Percentiles rank a stretch among this genome's conserved stretches.
phyloP scores from a whole-genome alignment of 1,140 invertebrate species.

The Druon quercuslanigerum region DNA sequence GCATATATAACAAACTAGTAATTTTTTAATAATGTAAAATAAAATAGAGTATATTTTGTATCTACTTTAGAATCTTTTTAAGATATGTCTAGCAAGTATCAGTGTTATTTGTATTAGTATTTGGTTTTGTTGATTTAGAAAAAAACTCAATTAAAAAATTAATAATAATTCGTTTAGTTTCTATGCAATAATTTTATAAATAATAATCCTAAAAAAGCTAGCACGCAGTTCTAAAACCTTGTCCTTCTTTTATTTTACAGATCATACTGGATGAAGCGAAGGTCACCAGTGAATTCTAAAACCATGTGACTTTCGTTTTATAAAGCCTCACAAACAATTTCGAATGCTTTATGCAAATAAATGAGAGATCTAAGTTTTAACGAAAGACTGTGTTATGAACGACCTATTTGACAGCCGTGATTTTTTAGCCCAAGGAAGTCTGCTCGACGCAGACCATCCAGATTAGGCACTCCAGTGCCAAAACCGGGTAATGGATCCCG shows the following conservation, averaged over 20 bases:
- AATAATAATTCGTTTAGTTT: too few relatives aligned
- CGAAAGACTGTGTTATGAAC: conserved; percentile 57
- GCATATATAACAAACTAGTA: too few relatives aligned
- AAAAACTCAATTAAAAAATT: too few relatives aligned
- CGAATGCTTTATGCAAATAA: not conserved
- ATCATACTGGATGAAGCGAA: conserved; percentile 39
- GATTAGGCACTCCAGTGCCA: conserved; percentile 65
- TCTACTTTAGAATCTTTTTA: too few relatives aligned
- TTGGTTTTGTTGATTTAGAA: too few relatives aligned
- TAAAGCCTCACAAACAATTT: not conserved
- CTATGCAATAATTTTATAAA: too few relatives aligned
- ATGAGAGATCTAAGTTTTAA: conserved; percentile 37
- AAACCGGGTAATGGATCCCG: conserved; percentile 81
- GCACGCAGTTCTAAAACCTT: not conserved
- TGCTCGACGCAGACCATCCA: conserved; percentile 53
- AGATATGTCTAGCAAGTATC: too few relatives aligned
- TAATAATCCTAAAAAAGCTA: too few relatives aligned
- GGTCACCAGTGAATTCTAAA: not conserved
- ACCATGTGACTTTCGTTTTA: not conserved
- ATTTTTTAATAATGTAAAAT: too few relatives aligned
- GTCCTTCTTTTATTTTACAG: conserved; percentile 45
- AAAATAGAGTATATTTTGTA: too few relatives aligned
- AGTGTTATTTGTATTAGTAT: too few relatives aligned
- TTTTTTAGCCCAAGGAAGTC: conserved; percentile 42
- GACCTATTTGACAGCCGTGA: conserved; percentile 36